Evolutionary conservation across 2,113 vertebrate species (phyloP).

Genomic region (Oxygymnocypris stewartii): DNA sequence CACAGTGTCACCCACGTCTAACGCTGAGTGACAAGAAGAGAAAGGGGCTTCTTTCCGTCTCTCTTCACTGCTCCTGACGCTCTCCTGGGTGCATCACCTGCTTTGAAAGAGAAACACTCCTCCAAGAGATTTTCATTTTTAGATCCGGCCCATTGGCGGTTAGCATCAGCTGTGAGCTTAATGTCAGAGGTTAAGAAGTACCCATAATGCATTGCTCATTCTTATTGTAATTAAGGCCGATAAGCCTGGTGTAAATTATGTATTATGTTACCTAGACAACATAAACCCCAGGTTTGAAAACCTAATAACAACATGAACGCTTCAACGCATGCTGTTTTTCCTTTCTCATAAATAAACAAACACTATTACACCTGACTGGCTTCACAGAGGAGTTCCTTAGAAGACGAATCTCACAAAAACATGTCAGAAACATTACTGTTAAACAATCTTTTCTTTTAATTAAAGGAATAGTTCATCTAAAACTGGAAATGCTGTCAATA

Average conservation of each 20-base stretch:
- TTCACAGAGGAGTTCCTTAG: not conserved
- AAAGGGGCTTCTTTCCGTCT: conserved; percentile 5
- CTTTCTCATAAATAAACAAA: not conserved
- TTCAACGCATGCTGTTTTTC: not conserved
- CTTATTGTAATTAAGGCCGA: not conserved
- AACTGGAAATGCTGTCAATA: not conserved
- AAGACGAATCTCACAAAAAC: not conserved
- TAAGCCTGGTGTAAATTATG: not conserved
- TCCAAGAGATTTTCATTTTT: not conserved
- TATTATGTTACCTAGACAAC: not conserved
- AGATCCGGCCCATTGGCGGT: not conserved
- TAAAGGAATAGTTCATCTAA: not conserved
- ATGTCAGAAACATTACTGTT: not conserved
- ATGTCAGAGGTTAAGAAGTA: conserved; percentile 23
- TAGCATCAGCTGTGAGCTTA: not conserved
- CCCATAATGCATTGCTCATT: not conserved
- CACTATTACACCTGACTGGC: not conserved
- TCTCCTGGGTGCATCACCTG: conserved; percentile 15
- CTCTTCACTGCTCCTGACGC: conserved; percentile 31
- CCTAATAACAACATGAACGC: not conserved
- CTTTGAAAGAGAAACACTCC: conserved; percentile 32
- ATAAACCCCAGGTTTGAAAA: not conserved
- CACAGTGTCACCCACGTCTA: conserved; percentile 19
- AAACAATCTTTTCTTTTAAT: not conserved
- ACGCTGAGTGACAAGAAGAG: conserved; percentile 27